phyloP scores from a whole-genome alignment of 2,888 invertebrate genomes.

The Megastigmus dorsalis region DNA sequence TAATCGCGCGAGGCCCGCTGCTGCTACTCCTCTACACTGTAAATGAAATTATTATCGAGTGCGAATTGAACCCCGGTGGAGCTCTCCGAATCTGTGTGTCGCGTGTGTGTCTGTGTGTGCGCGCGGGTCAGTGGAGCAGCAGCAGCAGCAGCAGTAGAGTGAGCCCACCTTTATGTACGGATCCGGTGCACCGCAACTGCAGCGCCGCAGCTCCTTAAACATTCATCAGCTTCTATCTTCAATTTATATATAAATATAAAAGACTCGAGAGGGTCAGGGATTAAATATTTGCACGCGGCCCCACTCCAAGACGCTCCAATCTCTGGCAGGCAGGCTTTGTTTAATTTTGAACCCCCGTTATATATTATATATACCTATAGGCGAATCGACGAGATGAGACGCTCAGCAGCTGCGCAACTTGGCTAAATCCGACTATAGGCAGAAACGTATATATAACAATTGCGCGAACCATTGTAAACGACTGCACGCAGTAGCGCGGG shows the following conservation, averaged over 20 bases:
- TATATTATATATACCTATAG: no score
- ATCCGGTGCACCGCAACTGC: conserved; percentile 25
- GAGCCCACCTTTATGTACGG: no score
- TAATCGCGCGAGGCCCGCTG: conserved; percentile 15
- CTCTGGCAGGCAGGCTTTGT: neutral
- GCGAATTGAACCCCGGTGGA: neutral
- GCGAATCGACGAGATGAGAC: no score
- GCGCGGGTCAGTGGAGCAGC: conserved; percentile 36
- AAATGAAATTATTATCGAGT: conserved; percentile 3
- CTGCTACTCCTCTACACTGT: no score
- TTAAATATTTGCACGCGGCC: conserved; percentile 3
- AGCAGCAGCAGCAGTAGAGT: neutral
- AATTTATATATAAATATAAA: conserved; percentile 12
- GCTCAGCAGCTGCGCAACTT: no score
- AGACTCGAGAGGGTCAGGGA: neutral
- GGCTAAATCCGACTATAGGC: no score
- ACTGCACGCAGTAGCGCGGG: no score
- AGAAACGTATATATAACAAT: no score
- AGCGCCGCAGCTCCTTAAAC: neutral
- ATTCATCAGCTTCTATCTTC: conserved; percentile 4
- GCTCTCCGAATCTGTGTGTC: no score
- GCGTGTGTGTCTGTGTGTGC: no score
- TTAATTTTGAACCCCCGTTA: conserved; percentile 6
- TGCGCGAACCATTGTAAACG: no score
- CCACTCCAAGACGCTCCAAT: neutral